These are phyloP conservation scores for Adelges cooleyi DNA, from an alignment of 1,140 invertebrate genomes.

Conservation along the genomic window DNA sequence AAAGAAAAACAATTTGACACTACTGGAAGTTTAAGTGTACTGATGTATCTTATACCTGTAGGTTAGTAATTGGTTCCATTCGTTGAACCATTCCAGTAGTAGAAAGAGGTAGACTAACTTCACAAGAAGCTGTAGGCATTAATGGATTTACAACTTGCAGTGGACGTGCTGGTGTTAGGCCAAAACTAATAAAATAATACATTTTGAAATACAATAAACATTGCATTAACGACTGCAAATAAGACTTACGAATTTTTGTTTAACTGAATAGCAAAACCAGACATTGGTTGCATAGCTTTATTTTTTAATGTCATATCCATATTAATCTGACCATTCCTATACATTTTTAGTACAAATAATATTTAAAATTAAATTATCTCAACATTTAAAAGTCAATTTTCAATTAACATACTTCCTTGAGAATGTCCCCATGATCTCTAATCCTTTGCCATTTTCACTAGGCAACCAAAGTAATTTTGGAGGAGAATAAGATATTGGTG, in stretches of 20 bases:
- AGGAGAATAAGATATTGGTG: conserved; percentile 55
- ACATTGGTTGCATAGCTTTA: conserved; percentile 97
- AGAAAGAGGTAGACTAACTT: conserved; percentile 62
- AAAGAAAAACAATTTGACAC: no score
- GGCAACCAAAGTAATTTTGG: conserved; percentile 87
- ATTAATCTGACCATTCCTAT: conserved; percentile 66
- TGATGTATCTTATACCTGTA: no score
- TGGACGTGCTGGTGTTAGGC: conserved; percentile 69
- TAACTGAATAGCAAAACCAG: conserved; percentile 91
- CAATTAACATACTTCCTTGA: conserved; percentile 47
- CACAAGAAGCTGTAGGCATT: conserved; percentile 70
- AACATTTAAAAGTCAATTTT: not conserved
- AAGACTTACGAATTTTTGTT: conserved; percentile 76
- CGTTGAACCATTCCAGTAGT: conserved; percentile 85
- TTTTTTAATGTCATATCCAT: conserved; percentile 98
- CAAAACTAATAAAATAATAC: conserved; percentile 58
- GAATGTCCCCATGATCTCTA: conserved; percentile 95
- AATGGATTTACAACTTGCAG: conserved; percentile 68
- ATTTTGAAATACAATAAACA: no score
- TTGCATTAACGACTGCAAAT: not conserved
- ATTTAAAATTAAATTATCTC: conserved; percentile 9
- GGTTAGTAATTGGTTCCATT: conserved; percentile 94
- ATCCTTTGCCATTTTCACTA: conserved; percentile 91
- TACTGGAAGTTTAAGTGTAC: no score
- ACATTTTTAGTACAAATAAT: conserved; percentile 30